Conservation (phyloP, 2,797 vertebrate species). For the Bovichtus diacanthus region DNA sequence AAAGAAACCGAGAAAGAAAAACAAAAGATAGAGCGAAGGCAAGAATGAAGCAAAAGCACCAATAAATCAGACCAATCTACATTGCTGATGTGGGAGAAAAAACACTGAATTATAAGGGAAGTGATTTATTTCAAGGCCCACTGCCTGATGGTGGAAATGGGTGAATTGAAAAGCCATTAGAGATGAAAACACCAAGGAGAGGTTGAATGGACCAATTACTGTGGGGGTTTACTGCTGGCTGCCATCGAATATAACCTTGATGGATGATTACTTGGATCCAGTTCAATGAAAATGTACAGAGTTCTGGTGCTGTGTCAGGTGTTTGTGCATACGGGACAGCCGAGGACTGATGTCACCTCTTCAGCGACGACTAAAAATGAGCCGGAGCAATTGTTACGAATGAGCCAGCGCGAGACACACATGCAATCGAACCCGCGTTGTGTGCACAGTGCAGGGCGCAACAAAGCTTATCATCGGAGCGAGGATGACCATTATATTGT, state of each 20-base stretch:
- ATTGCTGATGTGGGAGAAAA: constrained; percentile 31
- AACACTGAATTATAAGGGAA: constrained; percentile 36
- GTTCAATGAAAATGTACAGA: constrained; percentile 34
- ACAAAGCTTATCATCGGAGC: too few species aligned
- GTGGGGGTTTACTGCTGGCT: constrained; percentile 30
- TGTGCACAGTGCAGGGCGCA: too few species aligned
- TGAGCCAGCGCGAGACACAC: neutral
- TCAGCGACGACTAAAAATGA: neutral
- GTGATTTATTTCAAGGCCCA: constrained; percentile 64
- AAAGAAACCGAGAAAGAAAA: constrained; percentile 12
- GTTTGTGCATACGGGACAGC: neutral
- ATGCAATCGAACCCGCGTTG: neutral
- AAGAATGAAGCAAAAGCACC: constrained; percentile 11
- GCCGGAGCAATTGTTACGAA: neutral
- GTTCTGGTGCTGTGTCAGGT: constrained; percentile 22
- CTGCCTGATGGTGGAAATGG: constrained; percentile 49
- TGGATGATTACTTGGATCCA: constrained; percentile 52
- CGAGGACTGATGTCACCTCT: neutral
- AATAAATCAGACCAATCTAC: constrained; percentile 50
- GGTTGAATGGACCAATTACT: constrained; percentile 59
- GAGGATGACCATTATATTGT: neutral
- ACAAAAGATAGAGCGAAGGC: neutral
- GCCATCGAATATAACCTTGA: constrained; percentile 53
- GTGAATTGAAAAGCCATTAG: constrained; percentile 64
- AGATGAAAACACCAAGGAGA: constrained; percentile 60